phyloP scores from a whole-genome alignment of 2,113 vertebrate genomes.

The Nipponia nippon region DNA sequence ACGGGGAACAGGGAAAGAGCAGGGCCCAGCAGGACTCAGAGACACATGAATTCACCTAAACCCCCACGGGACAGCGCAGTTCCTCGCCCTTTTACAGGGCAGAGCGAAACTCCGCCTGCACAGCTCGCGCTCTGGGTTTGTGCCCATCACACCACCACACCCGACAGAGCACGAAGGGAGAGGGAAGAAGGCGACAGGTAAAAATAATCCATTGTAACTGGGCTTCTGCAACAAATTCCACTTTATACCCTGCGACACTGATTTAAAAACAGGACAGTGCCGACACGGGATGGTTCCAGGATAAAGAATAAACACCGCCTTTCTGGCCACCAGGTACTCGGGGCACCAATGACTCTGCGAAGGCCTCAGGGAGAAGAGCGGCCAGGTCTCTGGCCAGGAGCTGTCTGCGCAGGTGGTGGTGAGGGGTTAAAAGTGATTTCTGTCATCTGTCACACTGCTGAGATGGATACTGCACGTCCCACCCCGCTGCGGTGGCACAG shows the following conservation, averaged over 20 bases:
- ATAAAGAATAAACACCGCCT: background rate
- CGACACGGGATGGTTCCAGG: background rate
- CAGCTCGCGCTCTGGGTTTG: background rate
- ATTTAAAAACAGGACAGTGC: background rate
- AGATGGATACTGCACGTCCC: accelerated
- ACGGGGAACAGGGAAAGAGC: background rate
- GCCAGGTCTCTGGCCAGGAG: background rate
- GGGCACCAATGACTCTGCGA: background rate
- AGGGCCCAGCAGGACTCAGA: background rate
- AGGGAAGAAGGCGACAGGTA: accelerated
- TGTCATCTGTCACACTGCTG: background rate
- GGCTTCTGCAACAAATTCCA: background rate
- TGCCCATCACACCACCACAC: background rate
- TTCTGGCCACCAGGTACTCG: background rate
- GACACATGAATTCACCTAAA: background rate
- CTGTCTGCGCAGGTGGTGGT: background rate
- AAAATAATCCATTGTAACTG: background rate
- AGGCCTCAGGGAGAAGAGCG: background rate
- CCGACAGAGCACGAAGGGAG: background rate
- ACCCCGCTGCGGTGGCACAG: background rate
- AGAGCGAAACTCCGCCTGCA: accelerated
- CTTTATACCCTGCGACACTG: background rate
- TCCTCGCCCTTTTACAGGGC: background rate
- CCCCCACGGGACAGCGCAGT: accelerated
- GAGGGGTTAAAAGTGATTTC: background rate